phyloP scores from a whole-genome alignment of 1,140 invertebrate genomes.

The Lepidurus couesii region DNA sequence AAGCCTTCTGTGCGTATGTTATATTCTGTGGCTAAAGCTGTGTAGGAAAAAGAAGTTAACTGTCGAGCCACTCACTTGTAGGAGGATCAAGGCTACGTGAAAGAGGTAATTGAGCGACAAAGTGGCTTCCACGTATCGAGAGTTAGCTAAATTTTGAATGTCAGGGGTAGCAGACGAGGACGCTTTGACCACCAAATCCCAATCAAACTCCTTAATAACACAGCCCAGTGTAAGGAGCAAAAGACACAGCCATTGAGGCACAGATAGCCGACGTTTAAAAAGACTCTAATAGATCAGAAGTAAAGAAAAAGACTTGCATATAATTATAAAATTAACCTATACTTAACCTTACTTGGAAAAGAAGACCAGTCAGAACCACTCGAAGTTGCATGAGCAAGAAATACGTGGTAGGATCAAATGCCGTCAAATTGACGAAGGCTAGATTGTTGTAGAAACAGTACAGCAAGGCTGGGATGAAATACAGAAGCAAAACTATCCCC shows the following conservation, averaged over 20 bases:
- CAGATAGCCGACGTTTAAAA: constrained; percentile 76
- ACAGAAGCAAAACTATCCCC: constrained; percentile 65
- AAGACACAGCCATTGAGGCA: constrained; percentile 83
- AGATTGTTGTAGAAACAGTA: constrained; percentile 96
- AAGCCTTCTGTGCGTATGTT: too few relatives aligned
- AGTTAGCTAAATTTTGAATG: neutral
- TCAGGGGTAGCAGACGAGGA: neutral
- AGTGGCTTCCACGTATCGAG: neutral
- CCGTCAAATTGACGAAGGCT: constrained; percentile 80
- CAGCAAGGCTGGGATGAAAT: constrained; percentile 81
- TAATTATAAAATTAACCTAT: constrained; percentile 29
- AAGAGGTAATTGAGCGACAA: constrained; percentile 25
- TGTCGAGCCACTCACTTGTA: constrained; percentile 23
- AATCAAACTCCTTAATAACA: constrained; percentile 80
- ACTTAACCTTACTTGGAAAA: constrained; percentile 70
- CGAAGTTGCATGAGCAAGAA: constrained; percentile 86
- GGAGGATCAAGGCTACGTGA: constrained; percentile 32
- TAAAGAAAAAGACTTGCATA: neutral
- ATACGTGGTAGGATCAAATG: constrained; percentile 91
- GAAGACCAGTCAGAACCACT: constrained; percentile 82
- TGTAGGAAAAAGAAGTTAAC: neutral
- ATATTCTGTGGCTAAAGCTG: neutral
- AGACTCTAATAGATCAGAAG: constrained; percentile 55
- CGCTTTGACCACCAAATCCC: constrained; percentile 45
- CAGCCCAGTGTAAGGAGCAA: constrained; percentile 80